Base-by-base conservation (phyloP, 2,888 invertebrate species). In the Carpatolechia fugitivella region DNA sequence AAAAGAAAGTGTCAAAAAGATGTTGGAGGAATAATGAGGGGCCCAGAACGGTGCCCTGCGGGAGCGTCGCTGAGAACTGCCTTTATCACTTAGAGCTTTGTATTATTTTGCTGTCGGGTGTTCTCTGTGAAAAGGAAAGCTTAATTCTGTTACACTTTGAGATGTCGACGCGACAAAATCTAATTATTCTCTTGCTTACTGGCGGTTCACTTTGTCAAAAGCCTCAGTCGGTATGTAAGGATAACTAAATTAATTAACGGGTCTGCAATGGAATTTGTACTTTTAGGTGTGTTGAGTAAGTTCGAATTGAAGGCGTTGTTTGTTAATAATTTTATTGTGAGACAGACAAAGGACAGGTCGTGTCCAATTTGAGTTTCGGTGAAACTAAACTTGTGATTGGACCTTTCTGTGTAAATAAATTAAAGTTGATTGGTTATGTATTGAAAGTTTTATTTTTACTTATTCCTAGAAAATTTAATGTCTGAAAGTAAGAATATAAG, bases 91-190 rank as follows among this genome's bases (percentile, higher is more conserved):
- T 80, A 80, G 85, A 85, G 85, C 86, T 85, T 86, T 82, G 82
- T 82, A 87, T 88, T 87, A 86, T 86, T 85, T 86, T 81, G 83
- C 82, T 81, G 80, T 80, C 79, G 78, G 76, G 72, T 76, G 76
- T 78, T 74, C 74, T 72, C 70, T 72, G 82, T 83, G 83, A 83
- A 86, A 83, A 85, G 87, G 85, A 85, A 82, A 82, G 81, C 82
- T 85, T 89, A 89, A 89, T 89, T 89, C 78, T 72, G 85, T 89
- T 90, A 87, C 84, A 83, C 87, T 89, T 89, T 85, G 89, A 90
- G 89, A 90, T 84, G 86, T 82, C 87, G 85, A 76, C 82, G 78
- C 80, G 82, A 82, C 83, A 82, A 82, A 87, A 88, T 87, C 82
- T 85, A 86, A 87, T 90, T 90, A 89, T 78, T 77, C 78, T 70